phyloP scores from a whole-genome alignment of 2,113 vertebrate genomes.

The Ictalurus furcatus region DNA sequence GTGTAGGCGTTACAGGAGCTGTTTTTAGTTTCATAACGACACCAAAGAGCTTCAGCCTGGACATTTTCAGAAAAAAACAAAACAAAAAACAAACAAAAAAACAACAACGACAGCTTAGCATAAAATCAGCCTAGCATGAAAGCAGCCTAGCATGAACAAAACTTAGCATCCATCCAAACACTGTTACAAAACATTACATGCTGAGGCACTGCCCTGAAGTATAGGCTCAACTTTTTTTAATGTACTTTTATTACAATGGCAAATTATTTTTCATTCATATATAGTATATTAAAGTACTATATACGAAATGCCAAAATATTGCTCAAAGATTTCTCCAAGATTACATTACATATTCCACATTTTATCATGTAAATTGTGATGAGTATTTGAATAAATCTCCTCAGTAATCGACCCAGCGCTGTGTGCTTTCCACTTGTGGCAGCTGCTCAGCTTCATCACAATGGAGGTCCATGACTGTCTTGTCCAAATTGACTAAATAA shows the following conservation, averaged over 20 bases:
- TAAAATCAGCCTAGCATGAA: neutral
- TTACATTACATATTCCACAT: neutral
- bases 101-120: too few relatives aligned
- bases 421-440: constrained; percentile 45
- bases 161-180: neutral
- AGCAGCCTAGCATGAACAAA: neutral
- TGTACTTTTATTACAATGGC: neutral
- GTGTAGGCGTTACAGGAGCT: neutral
- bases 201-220: neutral
- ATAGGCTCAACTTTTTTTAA: neutral
- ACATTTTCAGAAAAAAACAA: neutral
- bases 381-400: neutral
- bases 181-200: neutral
- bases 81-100: too few relatives aligned
- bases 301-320: neutral
- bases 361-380: neutral
- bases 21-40: neutral
- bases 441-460: constrained; percentile 61
- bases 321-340: neutral
- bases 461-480: constrained; percentile 38
- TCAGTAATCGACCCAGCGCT: neutral
- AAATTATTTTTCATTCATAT: neutral
- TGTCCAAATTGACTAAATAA: neutral
- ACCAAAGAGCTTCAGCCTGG: neutral
- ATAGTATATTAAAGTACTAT: neutral